Evolutionary conservation across 1,140 invertebrate genomes (phyloP), one percentile per base, ranked within the genome.

Genomic region (Brachystomella parvula): DNA sequence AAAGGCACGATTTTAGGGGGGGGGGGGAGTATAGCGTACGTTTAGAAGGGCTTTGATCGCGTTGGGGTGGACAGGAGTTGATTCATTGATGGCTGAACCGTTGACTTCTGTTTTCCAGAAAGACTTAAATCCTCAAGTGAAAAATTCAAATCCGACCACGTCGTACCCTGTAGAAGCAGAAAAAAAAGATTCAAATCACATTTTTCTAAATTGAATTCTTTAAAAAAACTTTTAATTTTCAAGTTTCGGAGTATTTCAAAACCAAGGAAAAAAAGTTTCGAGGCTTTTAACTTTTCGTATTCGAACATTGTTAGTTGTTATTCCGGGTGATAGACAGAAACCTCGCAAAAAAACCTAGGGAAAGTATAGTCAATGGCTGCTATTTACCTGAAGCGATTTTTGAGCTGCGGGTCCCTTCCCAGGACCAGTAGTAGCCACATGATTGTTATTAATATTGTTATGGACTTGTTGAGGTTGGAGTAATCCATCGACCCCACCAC

Each of bases 111-210:
- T 28, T 26, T 32, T 12, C 6, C 19, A 35, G 65, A 65, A 12
- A 71, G 39, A 39, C 62, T 73, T 15, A 73, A 47, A 47, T 70
- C 68, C 47, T 66, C 66, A 17, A 70, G 53, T 26, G 49, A 62
- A 32, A 73, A 59, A 32, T 70, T 70, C 33, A 73, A 67, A 59
- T 73, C 71, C 32, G 63, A 65, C 71, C 71, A 73, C 6, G 71
- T 73, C 31, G 71, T 73, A 56, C 71, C 71, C 71, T 73, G 30
- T n/a, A 60, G 63, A 29, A 68, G 53, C 6, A 56, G 26, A 56
- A 6, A 9, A 9, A 56, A 12, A 44, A 12, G 9, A 44, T 12
- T 44, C 39, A 9, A 44, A 44, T 44, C n/a, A 12, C 9, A 12
- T 12, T n/a, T 44, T n/a, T 12, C 9, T 44, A 12, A 56, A 12